Evolutionary conservation across 2,113 vertebrate genomes (phyloP), one percentile per base, ranked within the genome.

Genomic region (Cryptoleucopteryx plumbea): DNA sequence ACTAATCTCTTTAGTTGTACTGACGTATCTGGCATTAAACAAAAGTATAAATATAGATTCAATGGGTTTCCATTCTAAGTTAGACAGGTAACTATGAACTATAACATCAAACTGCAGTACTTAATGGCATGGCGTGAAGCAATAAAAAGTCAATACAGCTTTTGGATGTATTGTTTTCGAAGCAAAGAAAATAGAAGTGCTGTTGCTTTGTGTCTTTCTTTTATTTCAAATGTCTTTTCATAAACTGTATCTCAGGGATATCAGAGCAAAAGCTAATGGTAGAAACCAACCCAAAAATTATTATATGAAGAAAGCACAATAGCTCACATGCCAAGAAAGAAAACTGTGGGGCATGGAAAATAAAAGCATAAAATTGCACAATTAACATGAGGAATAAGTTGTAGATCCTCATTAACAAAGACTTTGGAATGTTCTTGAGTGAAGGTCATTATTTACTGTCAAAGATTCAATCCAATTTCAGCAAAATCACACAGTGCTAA

Each of bases 401-500:
- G 42, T 20, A 86, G n/a, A 59, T 74, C 7, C 18, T 94, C 73
- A 87, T 89, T 89, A 96, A 74, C 18, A 82, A 74, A 94, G 53
- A 59, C 32, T 82, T 74, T 59, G n/a, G 53, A 83, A 83, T 40
- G n/a, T 71, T 93, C 67, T 83, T 93, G 25, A 92, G 43, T 78
- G 65, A 95, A 91, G 83, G 89, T 91, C 83, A 82, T 91, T 95
- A 94, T 91, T 93, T 96, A 91, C 81, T 93, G 77, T 86, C 80
- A 88, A 56, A 86, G 42, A 84, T 82, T 78, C 59, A 86, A 88
- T 92, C 36, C 72, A 75, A 62, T 95, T 96, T 94, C 81, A 62
- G 50, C 26, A 79, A 86, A 86, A 92, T 94, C 68, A 72, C 47
- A 84, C 0, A 4, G 29, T 68, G 73, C 38, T 89, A 74, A 67